A percentile compares a stretch with the other conserved stretches of the same genome.
These are phyloP conservation scores for Dasyprocta punctata DNA, from an alignment of 2,113 vertebrate genomes.

Conservation along the genomic window DNA sequence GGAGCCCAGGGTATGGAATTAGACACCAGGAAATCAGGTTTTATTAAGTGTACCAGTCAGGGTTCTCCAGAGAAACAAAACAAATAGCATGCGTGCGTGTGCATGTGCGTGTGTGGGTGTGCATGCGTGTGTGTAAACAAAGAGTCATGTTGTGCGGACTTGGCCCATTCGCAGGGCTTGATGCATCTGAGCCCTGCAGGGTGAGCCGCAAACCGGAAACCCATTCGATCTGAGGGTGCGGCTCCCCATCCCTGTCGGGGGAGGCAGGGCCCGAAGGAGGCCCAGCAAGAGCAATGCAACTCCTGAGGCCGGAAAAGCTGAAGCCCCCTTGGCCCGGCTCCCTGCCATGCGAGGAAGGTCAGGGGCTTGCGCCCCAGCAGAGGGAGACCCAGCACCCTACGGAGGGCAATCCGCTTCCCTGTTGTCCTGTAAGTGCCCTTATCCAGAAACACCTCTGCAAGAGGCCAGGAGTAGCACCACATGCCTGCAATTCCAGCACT, in stretches of 20 bases:
- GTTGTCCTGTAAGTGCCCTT: too few species aligned
- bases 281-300: too few species aligned
- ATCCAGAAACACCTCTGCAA: neutral
- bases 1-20: neutral
- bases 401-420: too few species aligned
- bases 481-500: too few species aligned
- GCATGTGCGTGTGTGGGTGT: neutral
- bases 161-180: neutral
- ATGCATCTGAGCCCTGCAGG: neutral
- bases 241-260: too few species aligned
- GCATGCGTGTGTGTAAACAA: neutral
- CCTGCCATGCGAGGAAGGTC: too few species aligned
- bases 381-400: too few species aligned
- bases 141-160: neutral
- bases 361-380: too few species aligned
- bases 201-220: neutral
- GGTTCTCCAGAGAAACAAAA: constrained; percentile 25
- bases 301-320: too few species aligned
- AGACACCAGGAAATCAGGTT: neutral
- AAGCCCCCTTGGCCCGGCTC: too few species aligned
- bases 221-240: too few species aligned
- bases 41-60: neutral
- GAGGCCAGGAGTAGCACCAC: neutral
- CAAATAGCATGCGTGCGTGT: neutral
- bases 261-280: too few species aligned